A percentile compares a stretch with the other conserved stretches of the same genome.
phyloP scores from a whole-genome alignment of 2,888 invertebrate genomes.

The Lysandra bellargus region DNA sequence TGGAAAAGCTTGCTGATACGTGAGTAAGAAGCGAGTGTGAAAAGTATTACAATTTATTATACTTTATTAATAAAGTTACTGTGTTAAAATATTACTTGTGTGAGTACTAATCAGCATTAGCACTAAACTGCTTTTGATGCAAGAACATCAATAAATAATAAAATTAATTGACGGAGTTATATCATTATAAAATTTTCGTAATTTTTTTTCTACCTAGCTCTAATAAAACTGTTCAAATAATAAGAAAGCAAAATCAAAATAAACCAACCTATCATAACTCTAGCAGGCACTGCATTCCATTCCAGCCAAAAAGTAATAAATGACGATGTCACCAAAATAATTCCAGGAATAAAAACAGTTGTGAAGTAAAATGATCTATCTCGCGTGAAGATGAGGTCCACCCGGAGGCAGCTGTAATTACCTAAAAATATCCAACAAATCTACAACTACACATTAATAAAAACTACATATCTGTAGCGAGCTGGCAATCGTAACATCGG shows the following conservation, averaged over 20 bases:
- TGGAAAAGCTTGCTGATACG: background rate
- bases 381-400: conserved; percentile 95
- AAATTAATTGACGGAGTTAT: background rate
- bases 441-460: conserved; percentile 57
- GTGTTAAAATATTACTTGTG: background rate
- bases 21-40: background rate
- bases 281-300: conserved; percentile 97
- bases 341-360: conserved; percentile 97
- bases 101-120: background rate
- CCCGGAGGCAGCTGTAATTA: conserved; percentile 97
- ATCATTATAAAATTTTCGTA: no score
- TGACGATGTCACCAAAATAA: conserved; percentile 97
- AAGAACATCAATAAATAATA: background rate
- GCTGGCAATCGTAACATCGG: conserved; percentile 43
- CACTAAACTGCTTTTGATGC: background rate
- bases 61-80: background rate
- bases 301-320: conserved; percentile 99
- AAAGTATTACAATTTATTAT: background rate
- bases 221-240: conserved; percentile 18
- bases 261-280: conserved; percentile 96
- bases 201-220: background rate
- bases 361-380: conserved; percentile 98
- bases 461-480: conserved; percentile 46
- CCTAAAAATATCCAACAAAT: conserved; percentile 83
- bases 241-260: conserved; percentile 49